These are phyloP conservation scores for Choristoneura rosaceana DNA, from an alignment of 2,888 invertebrate species.

Conservation along the genomic window DNA sequence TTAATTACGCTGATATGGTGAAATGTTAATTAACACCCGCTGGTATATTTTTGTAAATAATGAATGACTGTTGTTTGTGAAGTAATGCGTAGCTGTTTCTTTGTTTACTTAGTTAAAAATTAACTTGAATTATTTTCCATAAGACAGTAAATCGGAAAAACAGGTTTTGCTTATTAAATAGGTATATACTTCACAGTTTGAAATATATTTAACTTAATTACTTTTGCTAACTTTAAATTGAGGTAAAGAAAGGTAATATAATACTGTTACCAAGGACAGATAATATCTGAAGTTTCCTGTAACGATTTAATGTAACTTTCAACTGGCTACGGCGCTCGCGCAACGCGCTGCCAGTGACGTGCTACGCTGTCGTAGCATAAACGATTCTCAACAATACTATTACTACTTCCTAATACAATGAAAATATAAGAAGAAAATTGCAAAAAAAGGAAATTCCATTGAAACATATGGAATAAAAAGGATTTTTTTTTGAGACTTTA, in stretches of 20 bases:
- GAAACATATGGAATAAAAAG: too few species aligned
- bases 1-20: too few species aligned
- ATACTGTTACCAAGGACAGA: background rate
- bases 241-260: slow-evolving; percentile 3
- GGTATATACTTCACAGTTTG: background rate
- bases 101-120: background rate
- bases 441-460: too few species aligned
- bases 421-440: too few species aligned
- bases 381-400: too few species aligned
- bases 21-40: too few species aligned
- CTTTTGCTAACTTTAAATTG: background rate
- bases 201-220: background rate
- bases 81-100: background rate
- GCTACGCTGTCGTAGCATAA: slow-evolving; percentile 33
- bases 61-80: too few species aligned
- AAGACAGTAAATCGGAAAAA: background rate
- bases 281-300: background rate
- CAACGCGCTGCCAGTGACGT: background rate
- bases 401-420: too few species aligned
- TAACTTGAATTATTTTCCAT: background rate
- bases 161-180: background rate
- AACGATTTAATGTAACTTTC: background rate
- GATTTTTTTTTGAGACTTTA: too few species aligned
- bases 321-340: slow-evolving; percentile 20
- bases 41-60: too few species aligned